Base-by-base conservation (phyloP, 2,797 vertebrate species). In the Rhadinocentrus ornatus region DNA sequence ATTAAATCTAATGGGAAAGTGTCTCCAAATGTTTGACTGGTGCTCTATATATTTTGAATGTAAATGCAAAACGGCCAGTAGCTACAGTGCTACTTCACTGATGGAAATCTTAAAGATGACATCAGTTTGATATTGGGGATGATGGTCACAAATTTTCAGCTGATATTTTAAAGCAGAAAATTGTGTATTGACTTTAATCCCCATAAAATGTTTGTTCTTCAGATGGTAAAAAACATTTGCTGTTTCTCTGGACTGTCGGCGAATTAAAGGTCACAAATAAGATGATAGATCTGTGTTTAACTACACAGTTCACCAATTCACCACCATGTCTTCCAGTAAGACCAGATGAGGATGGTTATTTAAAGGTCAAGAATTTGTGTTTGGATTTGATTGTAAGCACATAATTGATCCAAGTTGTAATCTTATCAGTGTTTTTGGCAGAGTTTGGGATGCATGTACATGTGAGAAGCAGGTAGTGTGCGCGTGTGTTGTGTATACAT, bases 131-230 rank as follows among this genome's bases (percentile, higher is more conserved):
- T 50, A 50, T 62, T 4, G 8, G 48, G 73, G 69, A 73, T 68
- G 46, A 77, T 63, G 6, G 6, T 58, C 16, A 9, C 34, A 39
- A 46, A 6, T n/a, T 31, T 54, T 11, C 39, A 57, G 57, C 35
- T 81, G 66, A 66, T 39, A 53, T 74, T 80, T 81, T 26, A 53
- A 35, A 62, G 27, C 22, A 48, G 64, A 61, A 56, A 76, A 66
- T 66, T 66, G 13, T 2, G 2, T 55, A 7, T 8, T 61, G 48
- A 66, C 18, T 24, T 79, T 69, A 66, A 44, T 62, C 41, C 39
- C 22, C 24, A 13, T 44, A n/a, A 64, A 59, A 4, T 41, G 16
- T 15, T 60, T 41, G 18, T 15, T 60, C 26, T 37, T 69, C 57
- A 48, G 57, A 67, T 57, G 66, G 34, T 59, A 4, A 32, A 13